These are phyloP conservation scores for Takifugu flavidus DNA, from an alignment of 2,113 vertebrate genomes.

Conservation along the genomic window DNA sequence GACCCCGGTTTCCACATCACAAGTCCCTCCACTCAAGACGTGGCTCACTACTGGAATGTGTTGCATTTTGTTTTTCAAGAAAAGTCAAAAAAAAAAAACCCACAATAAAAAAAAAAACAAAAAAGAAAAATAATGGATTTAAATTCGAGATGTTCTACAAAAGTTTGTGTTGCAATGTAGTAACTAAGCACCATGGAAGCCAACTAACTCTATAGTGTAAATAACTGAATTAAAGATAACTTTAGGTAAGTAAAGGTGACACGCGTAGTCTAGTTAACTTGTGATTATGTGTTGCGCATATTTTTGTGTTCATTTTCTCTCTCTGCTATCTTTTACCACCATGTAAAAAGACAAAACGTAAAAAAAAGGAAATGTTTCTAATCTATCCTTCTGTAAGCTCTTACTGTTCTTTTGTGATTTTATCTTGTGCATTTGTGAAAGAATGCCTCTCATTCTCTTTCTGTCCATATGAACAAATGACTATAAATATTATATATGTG, in stretches of 20 bases:
- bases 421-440: slow-evolving; percentile 83
- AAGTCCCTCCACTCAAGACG: slow-evolving; percentile 64
- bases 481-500: slow-evolving; percentile 81
- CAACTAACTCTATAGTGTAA: slow-evolving; percentile 79
- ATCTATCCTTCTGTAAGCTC: slow-evolving; percentile 69
- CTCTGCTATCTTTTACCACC: slow-evolving; percentile 71
- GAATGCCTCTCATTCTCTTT: slow-evolving; percentile 83
- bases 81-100: slow-evolving; percentile 69
- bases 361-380: slow-evolving; percentile 67
- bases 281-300: slow-evolving; percentile 78
- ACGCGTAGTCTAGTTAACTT: slow-evolving; percentile 78
- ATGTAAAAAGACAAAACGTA: slow-evolving; percentile 67
- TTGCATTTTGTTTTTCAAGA: slow-evolving; percentile 77
- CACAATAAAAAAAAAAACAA: slow-evolving; percentile 40
- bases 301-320: slow-evolving; percentile 78
- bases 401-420: slow-evolving; percentile 78
- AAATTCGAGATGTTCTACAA: slow-evolving; percentile 68
- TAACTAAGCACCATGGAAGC: slow-evolving; percentile 77
- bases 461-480: slow-evolving; percentile 80
- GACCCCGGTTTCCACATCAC: slow-evolving; percentile 62
- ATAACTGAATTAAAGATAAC: slow-evolving; percentile 75
- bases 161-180: slow-evolving; percentile 77
- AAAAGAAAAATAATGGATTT: slow-evolving; percentile 43
- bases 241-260: slow-evolving; percentile 75
- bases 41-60: slow-evolving; percentile 81